A percentile compares a stretch with the other conserved stretches of the same genome.
phyloP scores from a whole-genome alignment of 2,888 invertebrate species.

The Antheraea assamensis region DNA sequence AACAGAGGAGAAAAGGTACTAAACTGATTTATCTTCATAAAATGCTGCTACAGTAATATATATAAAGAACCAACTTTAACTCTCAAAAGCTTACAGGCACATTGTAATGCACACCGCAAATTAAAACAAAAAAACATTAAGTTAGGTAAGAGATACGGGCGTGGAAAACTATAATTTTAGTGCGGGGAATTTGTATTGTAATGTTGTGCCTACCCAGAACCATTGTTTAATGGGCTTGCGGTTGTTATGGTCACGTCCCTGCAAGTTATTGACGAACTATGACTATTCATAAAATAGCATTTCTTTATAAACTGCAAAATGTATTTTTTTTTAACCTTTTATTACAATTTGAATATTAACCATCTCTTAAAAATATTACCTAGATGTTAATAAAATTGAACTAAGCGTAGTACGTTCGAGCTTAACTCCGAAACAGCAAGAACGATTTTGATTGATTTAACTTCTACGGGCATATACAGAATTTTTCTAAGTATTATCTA shows the following conservation, averaged over 20 bases:
- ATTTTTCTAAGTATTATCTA: no score
- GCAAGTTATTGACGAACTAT: constrained; percentile 18
- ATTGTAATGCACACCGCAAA: constrained; percentile 32
- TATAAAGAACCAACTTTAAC: background rate
- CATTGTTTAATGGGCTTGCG: constrained; percentile 61
- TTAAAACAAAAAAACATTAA: constrained; percentile 18
- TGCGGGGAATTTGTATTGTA: constrained; percentile 69
- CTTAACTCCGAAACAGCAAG: no score
- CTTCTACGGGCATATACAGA: no score
- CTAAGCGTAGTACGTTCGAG: no score
- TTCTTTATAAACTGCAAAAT: background rate
- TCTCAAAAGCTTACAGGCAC: constrained; percentile 39
- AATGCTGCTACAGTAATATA: no score
- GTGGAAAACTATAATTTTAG: constrained; percentile 70
- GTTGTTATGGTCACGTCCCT: constrained; percentile 40
- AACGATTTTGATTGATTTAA: no score
- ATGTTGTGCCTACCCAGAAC: constrained; percentile 54
- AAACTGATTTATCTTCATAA: no score
- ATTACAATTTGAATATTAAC: background rate
- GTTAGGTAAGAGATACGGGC: constrained; percentile 31
- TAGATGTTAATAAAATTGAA: background rate
- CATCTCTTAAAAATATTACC: background rate
- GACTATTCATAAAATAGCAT: constrained; percentile 22
- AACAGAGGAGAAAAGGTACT: no score
- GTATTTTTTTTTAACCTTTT: background rate